A percentile compares a stretch with the other conserved stretches of the same genome.
Conservation (phyloP, 1,140 invertebrate genomes). For the Geopemphigus sp. region DNA sequence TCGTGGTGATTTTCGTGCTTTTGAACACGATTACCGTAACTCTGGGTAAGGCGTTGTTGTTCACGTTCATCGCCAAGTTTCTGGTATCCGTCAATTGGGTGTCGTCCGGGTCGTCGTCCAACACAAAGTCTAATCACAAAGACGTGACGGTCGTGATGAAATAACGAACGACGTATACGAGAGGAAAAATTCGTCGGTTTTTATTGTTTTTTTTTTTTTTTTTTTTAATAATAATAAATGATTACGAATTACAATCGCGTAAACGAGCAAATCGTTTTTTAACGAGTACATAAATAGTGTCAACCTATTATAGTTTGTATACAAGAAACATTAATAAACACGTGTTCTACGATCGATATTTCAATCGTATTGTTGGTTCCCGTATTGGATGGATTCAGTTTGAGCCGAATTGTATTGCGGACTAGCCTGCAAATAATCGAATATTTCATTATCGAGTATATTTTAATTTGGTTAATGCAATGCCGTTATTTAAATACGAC, state of each 20-base stretch:
- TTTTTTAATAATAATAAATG: background rate
- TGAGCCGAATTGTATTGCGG: background rate
- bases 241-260: too few relatives aligned
- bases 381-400: slow-evolving; percentile 14
- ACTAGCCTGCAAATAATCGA: background rate
- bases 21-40: background rate
- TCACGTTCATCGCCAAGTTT: slow-evolving; percentile 33
- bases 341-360: background rate
- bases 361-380: slow-evolving; percentile 32
- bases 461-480: too few relatives aligned
- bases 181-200: background rate
- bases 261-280: too few relatives aligned
- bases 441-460: too few relatives aligned
- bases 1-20: background rate
- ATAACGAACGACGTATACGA: background rate
- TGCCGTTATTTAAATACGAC: too few relatives aligned
- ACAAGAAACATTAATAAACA: background rate
- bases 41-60: slow-evolving; percentile 1
- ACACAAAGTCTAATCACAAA: background rate
- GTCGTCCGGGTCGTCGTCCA: background rate
- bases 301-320: background rate
- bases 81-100: slow-evolving; percentile 6
- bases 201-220: too few relatives aligned
- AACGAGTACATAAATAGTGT: background rate
- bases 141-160: background rate